Evolutionary conservation across 2,888 invertebrate genomes (phyloP).

Genomic region (Byasa hedistus): DNA sequence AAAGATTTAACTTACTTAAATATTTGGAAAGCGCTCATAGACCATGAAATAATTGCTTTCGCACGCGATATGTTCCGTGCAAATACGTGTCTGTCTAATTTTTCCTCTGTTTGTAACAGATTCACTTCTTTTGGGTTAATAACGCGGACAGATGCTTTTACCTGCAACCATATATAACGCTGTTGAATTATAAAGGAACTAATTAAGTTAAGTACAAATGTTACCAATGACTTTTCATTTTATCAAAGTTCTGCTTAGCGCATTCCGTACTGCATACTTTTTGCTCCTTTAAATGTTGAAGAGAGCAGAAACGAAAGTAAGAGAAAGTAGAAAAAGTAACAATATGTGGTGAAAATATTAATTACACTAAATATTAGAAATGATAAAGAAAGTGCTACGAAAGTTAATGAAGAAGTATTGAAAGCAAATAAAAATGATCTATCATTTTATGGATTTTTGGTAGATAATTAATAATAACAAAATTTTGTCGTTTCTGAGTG

Average conservation of each 20-base stretch:
- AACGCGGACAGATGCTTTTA: constrained; percentile 89
- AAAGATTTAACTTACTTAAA: constrained; percentile 84
- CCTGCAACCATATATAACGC: constrained; percentile 38
- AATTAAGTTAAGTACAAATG: no score
- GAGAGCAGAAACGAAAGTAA: no score
- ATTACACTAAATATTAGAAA: background rate
- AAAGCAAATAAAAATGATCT: background rate
- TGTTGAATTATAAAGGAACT: no score
- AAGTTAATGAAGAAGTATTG: background rate
- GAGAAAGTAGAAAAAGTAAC: no score
- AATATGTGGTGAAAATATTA: background rate
- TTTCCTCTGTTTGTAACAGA: constrained; percentile 91
- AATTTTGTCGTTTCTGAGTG: no score
- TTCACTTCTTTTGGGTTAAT: constrained; percentile 96
- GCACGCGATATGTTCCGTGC: constrained; percentile 92
- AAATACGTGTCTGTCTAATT: constrained; percentile 95
- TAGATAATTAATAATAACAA: no score
- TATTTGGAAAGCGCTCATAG: constrained; percentile 89
- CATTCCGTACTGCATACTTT: background rate
- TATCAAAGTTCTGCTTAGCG: background rate
- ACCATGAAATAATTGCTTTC: constrained; percentile 88
- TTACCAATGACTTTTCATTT: background rate
- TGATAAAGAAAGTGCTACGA: background rate
- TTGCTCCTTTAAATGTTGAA: background rate
- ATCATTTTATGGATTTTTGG: no score